Percentiles rank a stretch among this genome's conserved stretches.
Evolutionary conservation across 2,113 vertebrate species (phyloP).

Genomic region (Podocnemis expansa): DNA sequence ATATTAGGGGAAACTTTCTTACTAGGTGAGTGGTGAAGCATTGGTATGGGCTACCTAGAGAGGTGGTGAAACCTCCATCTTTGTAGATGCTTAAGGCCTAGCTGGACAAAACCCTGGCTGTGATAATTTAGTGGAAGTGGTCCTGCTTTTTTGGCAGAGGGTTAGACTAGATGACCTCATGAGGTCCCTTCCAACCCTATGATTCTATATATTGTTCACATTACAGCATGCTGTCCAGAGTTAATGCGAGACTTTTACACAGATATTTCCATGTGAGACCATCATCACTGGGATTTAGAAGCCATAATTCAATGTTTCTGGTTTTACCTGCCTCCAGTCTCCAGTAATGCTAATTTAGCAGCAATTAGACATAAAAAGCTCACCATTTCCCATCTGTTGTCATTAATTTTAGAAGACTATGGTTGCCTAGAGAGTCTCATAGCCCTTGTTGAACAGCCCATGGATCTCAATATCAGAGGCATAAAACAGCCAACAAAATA

Average conservation of each 20-base stretch:
- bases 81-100: too few species aligned
- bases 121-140: too few species aligned
- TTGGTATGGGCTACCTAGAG: too few species aligned
- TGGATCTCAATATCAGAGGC: neutral
- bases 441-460: neutral
- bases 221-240: neutral
- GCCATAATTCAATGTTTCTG: neutral
- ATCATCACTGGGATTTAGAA: neutral
- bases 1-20: too few species aligned
- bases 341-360: neutral
- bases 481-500: too few species aligned
- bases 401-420: slow-evolving; percentile 18
- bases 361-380: neutral
- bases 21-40: too few species aligned
- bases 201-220: neutral
- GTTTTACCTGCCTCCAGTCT: neutral
- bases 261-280: neutral
- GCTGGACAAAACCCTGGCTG: too few species aligned
- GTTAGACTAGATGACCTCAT: too few species aligned
- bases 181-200: too few species aligned
- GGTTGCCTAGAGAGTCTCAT: neutral
- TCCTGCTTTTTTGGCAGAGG: too few species aligned
- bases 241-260: neutral
- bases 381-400: neutral
- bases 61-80: too few species aligned